Base-by-base conservation (phyloP, 1,140 invertebrate genomes). In the Thalassaphorura encarpata region DNA sequence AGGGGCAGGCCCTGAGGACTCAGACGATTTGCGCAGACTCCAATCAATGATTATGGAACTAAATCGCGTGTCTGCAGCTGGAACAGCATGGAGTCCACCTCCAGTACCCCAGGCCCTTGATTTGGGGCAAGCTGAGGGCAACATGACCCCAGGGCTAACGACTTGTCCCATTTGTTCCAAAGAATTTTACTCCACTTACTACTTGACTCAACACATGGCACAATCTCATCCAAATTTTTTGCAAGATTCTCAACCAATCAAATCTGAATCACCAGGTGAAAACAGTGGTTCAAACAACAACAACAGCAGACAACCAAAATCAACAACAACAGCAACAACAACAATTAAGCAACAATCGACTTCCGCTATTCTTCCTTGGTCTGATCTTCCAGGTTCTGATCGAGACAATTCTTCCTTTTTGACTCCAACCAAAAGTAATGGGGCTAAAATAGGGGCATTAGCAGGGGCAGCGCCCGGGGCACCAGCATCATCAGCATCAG, bases 41-140 rank as follows among this genome's bases (percentile, higher is more conserved):
- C 89, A 94, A 69, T 85, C 85, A 0, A 93, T 93, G 89, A 86
- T 94, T 61, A 77, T 87, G 46, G 89, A 93, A 70, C 70, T 93
- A 45, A 92, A 91, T 67, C 33, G 58, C 31, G 82, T 85, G 58
- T 77, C 73, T 0, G 73, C 70, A 69, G 56, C 52, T 15, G 24
- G 5, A 31, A 42, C 69, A 81, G 55, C 79, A 80, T 69, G 77
- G 78, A 21, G 67, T 71, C 51, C 62, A 73, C 27, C 66, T 70
- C 63, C 40, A 39, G 4, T 21, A 47, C 18, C 28, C 58, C 29
- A 40, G 62, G 63, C 1, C 24, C 48, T 19, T n/a, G n/a, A n/a
- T n/a, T n/a, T n/a, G n/a, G n/a, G n/a, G n/a, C n/a, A n/a, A 18
- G 41, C 1, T 15, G 41, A 39, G 6, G n/a, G 5, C 31, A 39